Percentiles rank a stretch among this genome's conserved stretches.
phyloP scores from a whole-genome alignment of 2,113 vertebrate genomes.

The Phrynocephalus versicolor region DNA sequence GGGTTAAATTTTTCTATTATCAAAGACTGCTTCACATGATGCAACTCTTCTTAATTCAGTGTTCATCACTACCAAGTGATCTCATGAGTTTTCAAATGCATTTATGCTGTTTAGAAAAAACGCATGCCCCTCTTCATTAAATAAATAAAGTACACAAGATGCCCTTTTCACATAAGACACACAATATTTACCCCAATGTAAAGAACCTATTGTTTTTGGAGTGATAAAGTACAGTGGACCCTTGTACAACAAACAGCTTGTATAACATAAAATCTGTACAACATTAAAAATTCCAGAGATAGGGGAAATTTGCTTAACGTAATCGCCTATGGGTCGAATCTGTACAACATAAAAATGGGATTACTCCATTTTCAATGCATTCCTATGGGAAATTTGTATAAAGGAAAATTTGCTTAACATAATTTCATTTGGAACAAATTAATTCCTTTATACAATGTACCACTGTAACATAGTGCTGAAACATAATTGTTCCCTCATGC shows the following conservation, averaged over 20 bases:
- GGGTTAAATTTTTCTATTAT: neutral
- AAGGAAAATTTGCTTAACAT: no score
- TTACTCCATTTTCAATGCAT: no score
- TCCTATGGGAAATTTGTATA: no score
- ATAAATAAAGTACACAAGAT: neutral
- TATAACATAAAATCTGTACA: no score
- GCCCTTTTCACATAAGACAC: neutral
- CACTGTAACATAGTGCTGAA: no score
- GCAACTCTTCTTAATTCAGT: neutral
- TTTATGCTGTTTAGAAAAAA: neutral
- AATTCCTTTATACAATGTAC: no score
- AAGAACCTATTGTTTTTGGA: neutral
- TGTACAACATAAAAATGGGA: no score
- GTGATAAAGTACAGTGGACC: neutral
- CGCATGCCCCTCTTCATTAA: neutral
- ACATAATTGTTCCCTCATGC: neutral
- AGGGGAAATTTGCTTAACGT: no score
- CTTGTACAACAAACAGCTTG: no score
- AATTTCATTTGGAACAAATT: no score
- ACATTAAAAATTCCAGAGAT: no score
- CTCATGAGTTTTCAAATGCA: neutral
- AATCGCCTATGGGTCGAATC: no score
- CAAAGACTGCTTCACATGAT: neutral
- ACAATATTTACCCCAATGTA: neutral
- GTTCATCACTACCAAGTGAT: slow-evolving; percentile 4